Base-by-base conservation (phyloP, 2,888 invertebrate species). In the Pycnomerus fuliginosus region DNA sequence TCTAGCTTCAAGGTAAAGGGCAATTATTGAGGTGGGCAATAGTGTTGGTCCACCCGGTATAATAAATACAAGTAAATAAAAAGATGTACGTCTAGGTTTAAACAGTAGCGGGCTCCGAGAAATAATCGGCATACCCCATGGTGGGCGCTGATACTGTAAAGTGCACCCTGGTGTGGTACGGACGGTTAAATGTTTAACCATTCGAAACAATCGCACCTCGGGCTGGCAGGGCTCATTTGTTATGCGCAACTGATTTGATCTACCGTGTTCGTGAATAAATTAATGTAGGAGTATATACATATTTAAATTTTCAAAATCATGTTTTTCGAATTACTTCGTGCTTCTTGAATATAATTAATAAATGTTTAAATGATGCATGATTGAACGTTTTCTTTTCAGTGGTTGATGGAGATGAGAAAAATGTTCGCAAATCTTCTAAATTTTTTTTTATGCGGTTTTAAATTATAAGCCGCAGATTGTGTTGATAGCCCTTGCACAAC, bases 161-260 rank as follows among this genome's bases (percentile, higher is more conserved):
- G 50, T 52, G 55, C 58, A 49, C 53, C 57, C 60, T 45, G 59
- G 43, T 43, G 53, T 20, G 50, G 37, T 48, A 51, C 50, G 54
- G 50, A 53, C 48, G 56, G 55, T 55, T 56, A 53, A 53, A 56
- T 56, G 59, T 56, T 56, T 58, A 57, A 53, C 53, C 58, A 55
- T 52, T 55, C 55, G 62, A 62, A 64, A 62, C 60, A 61, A 62
- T 62, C 55, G 58, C 61, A 62, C 62, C 62, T 64, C 56, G 25
- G 61, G 62, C 60, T 43, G 39, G 44, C 52, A 51, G 55, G 61
- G 56, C 61, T 64, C 61, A 62, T 62, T 62, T 61, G 59, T 62
- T 62, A 62, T 64, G 61, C 61, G 57, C 59, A 60, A 58, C 62
- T 56, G 63, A 63, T 63, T 60, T 55, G 50, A 64, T 61, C 60